phyloP scores from a whole-genome alignment of 2,888 invertebrate species.

The Actias luna region DNA sequence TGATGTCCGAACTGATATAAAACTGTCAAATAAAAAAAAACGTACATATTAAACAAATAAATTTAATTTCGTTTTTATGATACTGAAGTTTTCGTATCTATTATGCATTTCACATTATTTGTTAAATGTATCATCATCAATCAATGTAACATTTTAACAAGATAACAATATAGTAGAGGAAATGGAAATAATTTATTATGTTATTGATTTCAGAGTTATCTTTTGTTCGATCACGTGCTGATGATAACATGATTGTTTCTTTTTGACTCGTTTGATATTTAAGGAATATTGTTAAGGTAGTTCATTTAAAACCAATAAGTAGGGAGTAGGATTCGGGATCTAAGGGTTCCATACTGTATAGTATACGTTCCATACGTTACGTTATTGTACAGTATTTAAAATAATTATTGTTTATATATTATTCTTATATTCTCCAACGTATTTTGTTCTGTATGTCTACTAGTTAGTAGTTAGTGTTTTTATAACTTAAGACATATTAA shows the following conservation, averaged over 20 bases:
- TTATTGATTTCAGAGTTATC: constrained; percentile 77
- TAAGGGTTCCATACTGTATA: too few species aligned
- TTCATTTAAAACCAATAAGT: constrained; percentile 30
- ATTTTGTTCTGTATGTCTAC: too few species aligned
- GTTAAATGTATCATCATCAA: constrained; percentile 55
- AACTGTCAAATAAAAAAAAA: neutral
- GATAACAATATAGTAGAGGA: constrained; percentile 69
- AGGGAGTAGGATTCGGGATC: too few species aligned
- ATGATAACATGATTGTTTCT: constrained; percentile 51
- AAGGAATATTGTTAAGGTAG: constrained; percentile 44
- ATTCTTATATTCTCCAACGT: too few species aligned
- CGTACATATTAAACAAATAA: neutral
- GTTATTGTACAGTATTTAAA: too few species aligned
- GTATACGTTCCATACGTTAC: too few species aligned
- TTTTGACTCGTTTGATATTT: constrained; percentile 52
- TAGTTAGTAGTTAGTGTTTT: too few species aligned
- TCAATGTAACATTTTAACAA: constrained; percentile 72
- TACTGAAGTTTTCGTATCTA: neutral
- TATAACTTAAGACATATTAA: too few species aligned
- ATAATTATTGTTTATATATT: too few species aligned
- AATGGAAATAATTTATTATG: constrained; percentile 75
- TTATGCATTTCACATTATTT: neutral
- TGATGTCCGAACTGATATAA: too few species aligned
- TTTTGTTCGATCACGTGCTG: constrained; percentile 67
- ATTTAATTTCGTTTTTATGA: neutral